Percentiles rank a stretch among this genome's conserved stretches.
phyloP scores from a whole-genome alignment of 1,140 invertebrate genomes.

The Dendroctonus ponderosae region DNA sequence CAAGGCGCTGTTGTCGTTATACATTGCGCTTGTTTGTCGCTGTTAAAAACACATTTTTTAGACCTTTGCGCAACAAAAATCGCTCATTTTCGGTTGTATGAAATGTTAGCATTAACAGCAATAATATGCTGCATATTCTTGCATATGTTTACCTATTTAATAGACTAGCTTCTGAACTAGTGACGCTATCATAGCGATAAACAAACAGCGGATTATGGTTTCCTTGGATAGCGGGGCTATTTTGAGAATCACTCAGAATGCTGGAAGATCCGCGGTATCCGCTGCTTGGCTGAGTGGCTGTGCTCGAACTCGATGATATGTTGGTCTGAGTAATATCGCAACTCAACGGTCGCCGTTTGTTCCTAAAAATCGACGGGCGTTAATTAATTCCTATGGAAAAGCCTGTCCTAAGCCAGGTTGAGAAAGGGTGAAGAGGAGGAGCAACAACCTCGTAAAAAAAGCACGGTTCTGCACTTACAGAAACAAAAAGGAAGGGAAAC shows the following conservation, averaged over 20 bases:
- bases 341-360: conserved; percentile 56
- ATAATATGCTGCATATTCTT: too few relatives aligned
- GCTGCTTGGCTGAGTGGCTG: conserved; percentile 75
- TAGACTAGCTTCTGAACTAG: conserved; percentile 66
- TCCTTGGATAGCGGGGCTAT: conserved; percentile 55
- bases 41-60: conserved; percentile 32
- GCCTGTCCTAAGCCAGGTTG: too few relatives aligned
- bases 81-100: not conserved
- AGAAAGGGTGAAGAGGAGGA: too few relatives aligned
- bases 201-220: conserved; percentile 72
- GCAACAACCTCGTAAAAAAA: too few relatives aligned
- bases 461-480: too few relatives aligned
- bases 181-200: conserved; percentile 76
- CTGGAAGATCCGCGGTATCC: conserved; percentile 83
- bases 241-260: conserved; percentile 74
- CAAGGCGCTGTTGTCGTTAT: conserved; percentile 55
- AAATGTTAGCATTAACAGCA: not conserved
- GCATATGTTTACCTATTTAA: conserved; percentile 39
- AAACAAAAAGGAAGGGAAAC: too few relatives aligned
- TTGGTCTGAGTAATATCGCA: conserved; percentile 64
- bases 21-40: conserved; percentile 55
- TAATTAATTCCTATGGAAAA: too few relatives aligned
- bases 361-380: not conserved
- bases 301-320: conserved; percentile 70
- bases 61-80: too few relatives aligned